Conservation (phyloP, 2,797 vertebrate genomes). For the Enteromius argenteus region DNA sequence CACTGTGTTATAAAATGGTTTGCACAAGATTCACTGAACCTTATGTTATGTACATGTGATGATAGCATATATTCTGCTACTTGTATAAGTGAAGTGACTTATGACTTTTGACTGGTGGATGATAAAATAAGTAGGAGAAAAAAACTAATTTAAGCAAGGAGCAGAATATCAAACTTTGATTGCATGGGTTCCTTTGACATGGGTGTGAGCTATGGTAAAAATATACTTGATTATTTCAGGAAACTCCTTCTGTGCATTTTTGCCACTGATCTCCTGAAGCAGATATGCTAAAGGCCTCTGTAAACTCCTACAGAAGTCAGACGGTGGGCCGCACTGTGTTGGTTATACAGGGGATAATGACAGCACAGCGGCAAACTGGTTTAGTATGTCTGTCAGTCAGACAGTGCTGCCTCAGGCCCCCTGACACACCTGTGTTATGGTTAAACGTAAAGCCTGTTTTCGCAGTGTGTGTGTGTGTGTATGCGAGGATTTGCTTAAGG, state of each 20-base stretch:
- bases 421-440: conserved; percentile 66
- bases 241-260: conserved; percentile 17
- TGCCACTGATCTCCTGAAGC: conserved; percentile 32
- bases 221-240: conserved; percentile 11
- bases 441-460: conserved; percentile 63
- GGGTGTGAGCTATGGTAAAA: not conserved
- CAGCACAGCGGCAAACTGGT: conserved; percentile 61
- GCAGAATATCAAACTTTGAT: not conserved
- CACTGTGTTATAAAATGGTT: conserved; percentile 19
- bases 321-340: conserved; percentile 38
- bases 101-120: not conserved
- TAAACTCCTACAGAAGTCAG: conserved; percentile 28
- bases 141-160: not conserved
- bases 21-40: not conserved
- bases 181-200: not conserved
- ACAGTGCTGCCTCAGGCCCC: conserved; percentile 59
- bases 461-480: conserved; percentile 40
- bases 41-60: not conserved
- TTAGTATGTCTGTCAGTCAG: conserved; percentile 61
- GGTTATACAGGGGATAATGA: conserved; percentile 58
- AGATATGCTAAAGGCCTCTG: conserved; percentile 33
- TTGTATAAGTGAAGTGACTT: not conserved
- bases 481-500: conserved; percentile 51
- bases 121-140: not conserved
- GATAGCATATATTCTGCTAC: not conserved